These are phyloP conservation scores for Emesis russula DNA, from an alignment of 2,888 invertebrate species.

Conservation along the genomic window DNA sequence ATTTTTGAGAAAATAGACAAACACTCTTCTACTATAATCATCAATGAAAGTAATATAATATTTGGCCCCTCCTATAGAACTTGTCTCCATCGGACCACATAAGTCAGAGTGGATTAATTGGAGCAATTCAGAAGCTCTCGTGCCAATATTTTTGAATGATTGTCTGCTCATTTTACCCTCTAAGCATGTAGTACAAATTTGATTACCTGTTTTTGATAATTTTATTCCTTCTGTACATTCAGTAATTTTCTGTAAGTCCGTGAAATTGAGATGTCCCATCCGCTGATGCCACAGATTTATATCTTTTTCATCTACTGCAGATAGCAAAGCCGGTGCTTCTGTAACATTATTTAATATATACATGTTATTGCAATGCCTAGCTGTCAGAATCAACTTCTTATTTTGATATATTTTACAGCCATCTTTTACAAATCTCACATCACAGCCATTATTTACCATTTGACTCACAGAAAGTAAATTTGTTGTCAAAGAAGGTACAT, in stretches of 20 bases:
- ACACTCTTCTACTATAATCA: constrained; percentile 32
- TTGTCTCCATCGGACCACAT: constrained; percentile 39
- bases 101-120: constrained; percentile 30
- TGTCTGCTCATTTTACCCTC: constrained; percentile 29
- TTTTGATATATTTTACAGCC: constrained; percentile 32
- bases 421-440: constrained; percentile 24
- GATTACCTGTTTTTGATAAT: constrained; percentile 23
- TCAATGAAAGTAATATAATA: constrained; percentile 35
- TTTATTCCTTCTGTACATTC: constrained; percentile 1
- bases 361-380: constrained; percentile 34
- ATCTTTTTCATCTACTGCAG: constrained; percentile 25
- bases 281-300: constrained; percentile 28
- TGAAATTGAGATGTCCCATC: constrained; percentile 29
- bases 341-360: constrained; percentile 32
- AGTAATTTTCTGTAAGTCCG: constrained; percentile 3
- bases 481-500: constrained; percentile 17
- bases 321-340: constrained; percentile 30
- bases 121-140: constrained; percentile 6
- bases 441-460: constrained; percentile 34
- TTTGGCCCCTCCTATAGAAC: constrained; percentile 28
- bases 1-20: constrained; percentile 21
- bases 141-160: constrained; percentile 22
- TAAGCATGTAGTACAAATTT: constrained; percentile 20
- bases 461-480: constrained; percentile 37
- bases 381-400: constrained; percentile 31